phyloP scores from a whole-genome alignment of 2,797 vertebrate genomes.

The Rhyacichthys aspro region DNA sequence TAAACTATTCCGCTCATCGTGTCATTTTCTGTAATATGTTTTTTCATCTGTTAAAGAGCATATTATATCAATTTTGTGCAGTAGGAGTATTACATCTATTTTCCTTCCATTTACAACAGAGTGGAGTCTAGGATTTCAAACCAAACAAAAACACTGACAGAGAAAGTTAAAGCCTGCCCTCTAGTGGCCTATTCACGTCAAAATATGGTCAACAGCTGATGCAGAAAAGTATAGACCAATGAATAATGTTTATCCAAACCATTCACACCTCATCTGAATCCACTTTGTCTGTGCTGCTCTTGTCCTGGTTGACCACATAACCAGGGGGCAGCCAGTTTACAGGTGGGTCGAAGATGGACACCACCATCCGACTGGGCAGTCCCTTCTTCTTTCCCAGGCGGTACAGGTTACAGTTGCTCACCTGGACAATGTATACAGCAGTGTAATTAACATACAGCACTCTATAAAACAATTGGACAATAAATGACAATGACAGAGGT shows the following conservation, averaged over 20 bases:
- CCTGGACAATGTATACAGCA: slow-evolving; percentile 73
- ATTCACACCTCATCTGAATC: slow-evolving; percentile 88
- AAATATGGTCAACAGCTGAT: not conserved
- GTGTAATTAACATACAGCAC: too few species aligned
- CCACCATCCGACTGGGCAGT: slow-evolving; percentile 98
- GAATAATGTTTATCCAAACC: too few species aligned
- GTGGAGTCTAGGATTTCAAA: not conserved
- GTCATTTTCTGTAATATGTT: slow-evolving; percentile 6
- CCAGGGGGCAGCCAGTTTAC: slow-evolving; percentile 99
- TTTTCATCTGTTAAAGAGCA: not conserved
- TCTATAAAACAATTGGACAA: not conserved
- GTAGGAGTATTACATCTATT: slow-evolving; percentile 1
- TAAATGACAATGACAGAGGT: not conserved
- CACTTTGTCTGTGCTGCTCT: slow-evolving; percentile 89
- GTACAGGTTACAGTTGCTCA: slow-evolving; percentile 99
- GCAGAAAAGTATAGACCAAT: too few species aligned
- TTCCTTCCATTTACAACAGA: slow-evolving; percentile 2
- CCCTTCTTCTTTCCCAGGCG: slow-evolving; percentile 98
- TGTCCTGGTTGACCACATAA: slow-evolving; percentile 98
- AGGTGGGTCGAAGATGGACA: slow-evolving; percentile 98
- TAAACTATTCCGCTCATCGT: slow-evolving; percentile 1
- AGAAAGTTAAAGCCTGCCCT: slow-evolving; percentile 56
- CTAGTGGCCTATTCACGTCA: slow-evolving; percentile 46
- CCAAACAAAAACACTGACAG: slow-evolving; percentile 4
- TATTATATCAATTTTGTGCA: not conserved